Percentiles rank a stretch among this genome's conserved stretches.
Conservation (phyloP, 2,888 invertebrate species). For the Litoditis marina region DNA sequence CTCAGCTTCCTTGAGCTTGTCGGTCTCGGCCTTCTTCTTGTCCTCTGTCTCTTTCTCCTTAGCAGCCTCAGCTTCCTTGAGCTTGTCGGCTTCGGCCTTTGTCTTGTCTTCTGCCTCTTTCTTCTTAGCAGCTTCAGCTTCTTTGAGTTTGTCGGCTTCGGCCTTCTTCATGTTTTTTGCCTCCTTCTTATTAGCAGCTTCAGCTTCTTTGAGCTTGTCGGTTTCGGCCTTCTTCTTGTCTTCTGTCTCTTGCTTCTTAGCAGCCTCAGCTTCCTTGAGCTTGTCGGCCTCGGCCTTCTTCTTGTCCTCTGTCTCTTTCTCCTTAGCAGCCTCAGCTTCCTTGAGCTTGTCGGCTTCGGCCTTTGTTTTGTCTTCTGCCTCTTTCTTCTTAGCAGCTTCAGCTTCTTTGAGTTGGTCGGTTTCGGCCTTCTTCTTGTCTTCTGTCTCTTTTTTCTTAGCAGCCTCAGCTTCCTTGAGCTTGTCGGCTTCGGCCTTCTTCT, state of each 20-base stretch:
- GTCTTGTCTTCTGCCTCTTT: too few species aligned
- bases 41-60: too few species aligned
- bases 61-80: too few species aligned
- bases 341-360: slow-evolving; percentile 4
- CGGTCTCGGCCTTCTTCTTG: too few species aligned
- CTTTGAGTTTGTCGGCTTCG: background rate
- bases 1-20: too few species aligned
- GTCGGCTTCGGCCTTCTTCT: too few species aligned
- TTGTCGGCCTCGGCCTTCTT: slow-evolving; percentile 9
- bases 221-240: background rate
- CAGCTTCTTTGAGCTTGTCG: background rate
- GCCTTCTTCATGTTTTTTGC: slow-evolving; percentile 7
- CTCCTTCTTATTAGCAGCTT: slow-evolving; percentile 9
- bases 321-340: too few species aligned
- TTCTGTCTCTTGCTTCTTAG: background rate
- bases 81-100: too few species aligned
- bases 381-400: slow-evolving; percentile 9
- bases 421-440: slow-evolving; percentile 3
- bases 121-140: slow-evolving; percentile 5
- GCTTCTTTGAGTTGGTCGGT: background rate
- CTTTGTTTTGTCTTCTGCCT: too few species aligned
- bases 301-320: too few species aligned
- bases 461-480: slow-evolving; percentile 6
- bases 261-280: background rate
- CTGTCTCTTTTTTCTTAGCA: slow-evolving; percentile 13